Base-by-base conservation (phyloP, 2,888 invertebrate genomes). In the Dicyrtomina minuta region DNA sequence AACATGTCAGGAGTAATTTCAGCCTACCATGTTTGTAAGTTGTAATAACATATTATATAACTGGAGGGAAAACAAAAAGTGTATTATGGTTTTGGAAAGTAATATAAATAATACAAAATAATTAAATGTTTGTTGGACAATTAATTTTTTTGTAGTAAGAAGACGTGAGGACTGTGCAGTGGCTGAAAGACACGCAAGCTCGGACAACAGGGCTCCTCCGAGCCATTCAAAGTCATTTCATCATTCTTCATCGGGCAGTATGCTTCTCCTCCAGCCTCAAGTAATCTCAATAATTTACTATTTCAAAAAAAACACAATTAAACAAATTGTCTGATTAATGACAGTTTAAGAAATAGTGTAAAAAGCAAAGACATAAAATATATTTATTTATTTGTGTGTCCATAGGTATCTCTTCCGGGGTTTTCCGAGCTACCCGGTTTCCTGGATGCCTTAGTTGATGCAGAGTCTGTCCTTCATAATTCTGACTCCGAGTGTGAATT, bases 251-350 rank as follows among this genome's bases (percentile, higher is more conserved):
- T 86, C 92, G 90, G 92, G 91, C 88, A 93, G 92, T 87, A 93
- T 93, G 92, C 91, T 93, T 87, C 90, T 93, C 84, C 88, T 93
- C 87, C 92, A 92, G 85, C 91, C 92, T 85, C 92, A 92, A 88
- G 92, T 92, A 83, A 87, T 87, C 62, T 41, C 44, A 10, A n/a
- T 69, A 49, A 51, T 60, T 46, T 58, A 10, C n/a, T n/a, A n/a
- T n/a, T n/a, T 39, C 39, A 58, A 58, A 55, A 55, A 17, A 51
- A 20, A 20, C 17, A 17, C 8, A 20, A 17, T 13, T 51, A 17
- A n/a, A 24, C 5, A 55, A 22, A 15, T 55, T 33, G 51, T 51
- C 22, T 1, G 10, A 22, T 20, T 51, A 17, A 33, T 33, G 8
- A 33, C 8, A 33, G 8, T 33, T 33, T 33, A 3, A 8, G 8